phyloP scores from a whole-genome alignment of 2,797 vertebrate genomes.

The Bovichtus diacanthus region DNA sequence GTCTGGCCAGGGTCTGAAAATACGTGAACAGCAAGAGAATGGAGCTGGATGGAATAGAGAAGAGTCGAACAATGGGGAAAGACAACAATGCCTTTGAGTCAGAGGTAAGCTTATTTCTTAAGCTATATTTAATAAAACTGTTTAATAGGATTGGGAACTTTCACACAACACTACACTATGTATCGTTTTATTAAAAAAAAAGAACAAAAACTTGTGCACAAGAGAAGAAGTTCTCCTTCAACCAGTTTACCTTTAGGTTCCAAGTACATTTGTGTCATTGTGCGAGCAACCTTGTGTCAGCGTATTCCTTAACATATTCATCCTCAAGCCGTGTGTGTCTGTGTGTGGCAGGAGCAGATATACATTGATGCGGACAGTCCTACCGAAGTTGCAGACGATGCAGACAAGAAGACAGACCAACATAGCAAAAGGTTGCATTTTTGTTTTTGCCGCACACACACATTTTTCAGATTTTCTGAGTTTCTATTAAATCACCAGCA shows the following conservation, averaged over 20 bases:
- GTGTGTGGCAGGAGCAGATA: constrained; percentile 33
- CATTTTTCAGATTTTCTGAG: not conserved
- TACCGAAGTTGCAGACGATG: not conserved
- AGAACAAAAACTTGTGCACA: too few relatives aligned
- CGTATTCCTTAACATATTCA: not conserved
- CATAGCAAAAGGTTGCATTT: constrained; percentile 44
- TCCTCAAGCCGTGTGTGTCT: constrained; percentile 14
- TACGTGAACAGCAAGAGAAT: constrained; percentile 21
- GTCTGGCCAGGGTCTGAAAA: not conserved
- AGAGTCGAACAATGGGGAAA: constrained; percentile 20
- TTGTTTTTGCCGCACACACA: not conserved
- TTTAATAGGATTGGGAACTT: not conserved
- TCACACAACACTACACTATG: too few relatives aligned
- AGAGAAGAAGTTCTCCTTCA: not conserved
- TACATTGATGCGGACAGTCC: constrained; percentile 28
- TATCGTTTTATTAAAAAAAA: too few relatives aligned
- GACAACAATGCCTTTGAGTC: constrained; percentile 55
- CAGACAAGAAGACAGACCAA: not conserved
- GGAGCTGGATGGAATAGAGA: constrained; percentile 47
- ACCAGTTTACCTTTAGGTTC: not conserved
- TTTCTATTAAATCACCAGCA: not conserved
- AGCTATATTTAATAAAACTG: not conserved
- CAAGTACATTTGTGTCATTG: constrained; percentile 6
- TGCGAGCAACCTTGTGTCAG: constrained; percentile 7
- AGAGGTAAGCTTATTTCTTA: constrained; percentile 52